Evolutionary conservation across 2,888 invertebrate genomes (phyloP).

Genomic region (Agriopis marginaria): DNA sequence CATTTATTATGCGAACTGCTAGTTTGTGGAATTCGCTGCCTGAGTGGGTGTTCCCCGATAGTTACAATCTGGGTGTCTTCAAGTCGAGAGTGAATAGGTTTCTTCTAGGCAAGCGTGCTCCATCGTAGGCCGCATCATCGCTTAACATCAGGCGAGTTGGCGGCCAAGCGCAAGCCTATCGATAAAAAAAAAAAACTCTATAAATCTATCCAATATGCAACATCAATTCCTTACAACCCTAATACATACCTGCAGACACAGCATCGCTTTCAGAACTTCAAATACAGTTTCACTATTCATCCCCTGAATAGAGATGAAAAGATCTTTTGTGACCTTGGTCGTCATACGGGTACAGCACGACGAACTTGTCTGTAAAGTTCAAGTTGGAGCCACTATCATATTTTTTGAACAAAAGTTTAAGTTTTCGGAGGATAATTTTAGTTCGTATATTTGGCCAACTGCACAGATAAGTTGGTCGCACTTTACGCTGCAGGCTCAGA

Average conservation of each 20-base stretch:
- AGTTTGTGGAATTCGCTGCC: no score
- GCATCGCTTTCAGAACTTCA: constrained; percentile 35
- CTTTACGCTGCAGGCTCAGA: constrained; percentile 58
- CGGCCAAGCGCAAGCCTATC: no score
- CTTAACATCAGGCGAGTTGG: no score
- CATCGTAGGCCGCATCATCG: no score
- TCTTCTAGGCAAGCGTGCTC: no score
- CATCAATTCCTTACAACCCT: constrained; percentile 21
- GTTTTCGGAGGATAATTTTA: background rate
- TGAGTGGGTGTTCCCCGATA: no score
- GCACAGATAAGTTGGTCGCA: background rate
- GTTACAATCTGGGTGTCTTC: no score
- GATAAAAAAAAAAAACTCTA: no score
- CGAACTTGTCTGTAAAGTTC: background rate
- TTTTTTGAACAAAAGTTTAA: background rate
- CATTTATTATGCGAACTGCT: no score
- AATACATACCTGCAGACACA: constrained; percentile 15
- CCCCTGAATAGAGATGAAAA: constrained; percentile 54
- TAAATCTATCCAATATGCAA: constrained; percentile 31
- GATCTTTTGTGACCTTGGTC: constrained; percentile 69
- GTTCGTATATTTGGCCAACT: background rate
- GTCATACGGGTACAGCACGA: constrained; percentile 1
- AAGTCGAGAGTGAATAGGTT: no score
- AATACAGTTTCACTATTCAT: constrained; percentile 41
- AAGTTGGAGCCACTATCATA: background rate